A percentile compares a stretch with the other conserved stretches of the same genome.
Conservation (phyloP, 2,888 invertebrate species). For the Ophion obscuratus region DNA sequence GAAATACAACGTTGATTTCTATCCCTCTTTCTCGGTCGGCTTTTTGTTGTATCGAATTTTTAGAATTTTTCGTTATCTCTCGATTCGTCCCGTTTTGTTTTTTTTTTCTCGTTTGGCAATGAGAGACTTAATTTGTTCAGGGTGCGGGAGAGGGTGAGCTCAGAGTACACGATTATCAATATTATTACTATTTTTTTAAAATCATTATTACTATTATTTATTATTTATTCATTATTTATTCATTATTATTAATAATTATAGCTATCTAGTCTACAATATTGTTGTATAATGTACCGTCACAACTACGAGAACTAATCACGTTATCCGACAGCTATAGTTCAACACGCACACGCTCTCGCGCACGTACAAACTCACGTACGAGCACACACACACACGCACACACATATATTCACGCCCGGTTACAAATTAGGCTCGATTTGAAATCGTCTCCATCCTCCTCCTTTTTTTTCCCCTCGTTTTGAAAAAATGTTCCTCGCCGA, state of each 20-base stretch:
- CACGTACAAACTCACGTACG: conserved; percentile 67
- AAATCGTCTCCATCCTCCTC: conserved; percentile 16
- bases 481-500: conserved; percentile 25
- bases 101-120: conserved; percentile 49
- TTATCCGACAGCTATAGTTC: conserved; percentile 71
- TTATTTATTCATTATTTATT: conserved; percentile 31
- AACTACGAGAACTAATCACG: conserved; percentile 74
- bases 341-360: conserved; percentile 64
- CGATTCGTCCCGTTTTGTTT: conserved; percentile 22
- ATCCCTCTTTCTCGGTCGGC: background rate
- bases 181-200: conserved; percentile 19
- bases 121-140: conserved; percentile 42
- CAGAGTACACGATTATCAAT: conserved; percentile 55
- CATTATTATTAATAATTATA: conserved; percentile 47
- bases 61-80: conserved; percentile 24
- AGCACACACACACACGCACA: conserved; percentile 23
- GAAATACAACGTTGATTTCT: background rate
- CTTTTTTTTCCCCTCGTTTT: conserved; percentile 28
- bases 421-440: conserved; percentile 67
- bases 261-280: conserved; percentile 61
- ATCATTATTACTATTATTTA: conserved; percentile 47
- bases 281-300: conserved; percentile 52
- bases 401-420: conserved; percentile 42
- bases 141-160: conserved; percentile 59
- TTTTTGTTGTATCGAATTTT: conserved; percentile 4